Evolutionary conservation across 1,140 invertebrate species (phyloP).

Genomic region (Acromyrmex heyeri): DNA sequence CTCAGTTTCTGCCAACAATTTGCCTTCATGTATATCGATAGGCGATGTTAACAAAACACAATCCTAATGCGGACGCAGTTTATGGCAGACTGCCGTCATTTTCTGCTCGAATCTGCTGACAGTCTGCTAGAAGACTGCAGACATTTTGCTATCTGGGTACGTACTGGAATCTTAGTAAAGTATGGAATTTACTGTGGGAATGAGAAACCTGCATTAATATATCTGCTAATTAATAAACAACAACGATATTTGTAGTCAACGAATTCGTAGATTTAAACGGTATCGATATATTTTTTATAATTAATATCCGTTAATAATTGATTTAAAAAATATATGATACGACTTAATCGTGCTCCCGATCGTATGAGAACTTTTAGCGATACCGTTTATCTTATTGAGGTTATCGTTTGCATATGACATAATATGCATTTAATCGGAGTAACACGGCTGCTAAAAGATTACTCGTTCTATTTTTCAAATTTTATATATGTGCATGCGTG

Average conservation of each 20-base stretch:
- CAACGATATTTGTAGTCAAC: background rate
- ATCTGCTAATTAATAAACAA: background rate
- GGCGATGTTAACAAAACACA: no score
- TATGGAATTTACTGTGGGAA: background rate
- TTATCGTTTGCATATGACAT: constrained; percentile 18
- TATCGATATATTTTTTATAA: background rate
- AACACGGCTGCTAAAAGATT: background rate
- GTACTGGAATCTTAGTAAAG: background rate
- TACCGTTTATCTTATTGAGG: constrained; percentile 41
- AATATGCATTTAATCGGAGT: constrained; percentile 9
- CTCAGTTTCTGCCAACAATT: no score
- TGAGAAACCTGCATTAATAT: background rate
- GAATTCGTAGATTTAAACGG: background rate
- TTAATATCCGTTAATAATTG: background rate
- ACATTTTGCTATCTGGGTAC: no score
- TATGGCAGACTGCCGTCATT: no score
- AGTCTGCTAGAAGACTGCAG: no score
- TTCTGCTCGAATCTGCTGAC: no score
- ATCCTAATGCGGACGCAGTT: no score
- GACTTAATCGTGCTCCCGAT: background rate
- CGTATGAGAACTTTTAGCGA: background rate
- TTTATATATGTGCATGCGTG: background rate
- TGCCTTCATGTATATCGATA: no score
- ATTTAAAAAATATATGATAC: background rate
- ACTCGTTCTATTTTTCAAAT: background rate